Base-by-base conservation (phyloP, 2,888 invertebrate genomes). In the Nudaria mundana region DNA sequence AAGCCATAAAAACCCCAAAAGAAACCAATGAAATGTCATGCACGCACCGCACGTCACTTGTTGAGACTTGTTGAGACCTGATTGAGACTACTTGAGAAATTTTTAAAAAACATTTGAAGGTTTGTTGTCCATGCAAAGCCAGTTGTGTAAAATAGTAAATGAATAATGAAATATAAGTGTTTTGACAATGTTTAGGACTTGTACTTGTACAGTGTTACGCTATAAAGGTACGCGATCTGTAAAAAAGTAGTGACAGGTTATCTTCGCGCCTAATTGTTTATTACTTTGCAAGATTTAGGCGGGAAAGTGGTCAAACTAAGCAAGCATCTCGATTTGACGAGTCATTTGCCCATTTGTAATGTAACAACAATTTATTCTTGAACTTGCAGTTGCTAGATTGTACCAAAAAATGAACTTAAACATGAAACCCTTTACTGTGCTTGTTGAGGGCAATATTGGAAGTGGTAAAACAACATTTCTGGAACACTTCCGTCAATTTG, bases 391-490 rank as follows among this genome's bases (percentile, higher is more conserved):
- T 15, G 39, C 31, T 32, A 62, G 52, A 43, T 44, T 52, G 15
- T 63, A 52, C 48, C 53, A 60, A 42, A 82, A 69, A 61, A 86
- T 87, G 81, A 69, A 55, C 63, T 47, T 70, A 26, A 52, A 69
- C 14, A 66, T 69, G n/a, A 92, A 92, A 52, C 94, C 94, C 0
- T 95, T 94, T 66, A 96, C 95, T 0, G 94, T 97, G 13, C 91
- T 94, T 25, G 94, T 97, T 20, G 97, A 97, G 72, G 97, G 97
- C 15, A 97, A 97, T 75, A 96, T 97, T 64, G 97, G 97, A 15
- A 94, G 95, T 70, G 97, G 97, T 0, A 97, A 97, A 86, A 96
- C 97, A 1, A 95, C 96, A 5, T 96, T 96, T 73, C 76, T 97
- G 10, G 93, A 95, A 66, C 92, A 95, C 83, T 96, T 96, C 71